A percentile compares a stretch with the other conserved stretches of the same genome.
These are phyloP conservation scores for Chelon labrosus DNA, from an alignment of 2,797 vertebrate genomes.

Conservation along the genomic window DNA sequence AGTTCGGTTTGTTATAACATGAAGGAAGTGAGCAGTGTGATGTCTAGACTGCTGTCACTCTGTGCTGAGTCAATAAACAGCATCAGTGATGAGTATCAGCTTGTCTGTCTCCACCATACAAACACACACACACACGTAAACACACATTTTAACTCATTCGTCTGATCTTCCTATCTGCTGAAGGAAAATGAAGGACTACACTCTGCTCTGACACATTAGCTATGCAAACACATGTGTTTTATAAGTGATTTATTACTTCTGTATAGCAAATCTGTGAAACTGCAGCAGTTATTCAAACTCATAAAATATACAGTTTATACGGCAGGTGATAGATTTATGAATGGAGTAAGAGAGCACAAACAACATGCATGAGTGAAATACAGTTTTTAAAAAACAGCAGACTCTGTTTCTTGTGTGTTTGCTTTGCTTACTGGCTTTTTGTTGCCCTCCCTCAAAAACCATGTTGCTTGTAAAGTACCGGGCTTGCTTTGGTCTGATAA, in stretches of 20 bases:
- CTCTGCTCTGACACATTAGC: slow-evolving; percentile 12
- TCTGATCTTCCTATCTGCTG: neutral
- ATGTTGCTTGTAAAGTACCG: neutral
- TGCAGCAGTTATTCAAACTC: slow-evolving; percentile 35
- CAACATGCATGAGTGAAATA: slow-evolving; percentile 17
- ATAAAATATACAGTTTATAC: slow-evolving; percentile 40
- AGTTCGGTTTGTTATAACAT: slow-evolving; percentile 35
- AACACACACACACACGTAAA: slow-evolving; percentile 6
- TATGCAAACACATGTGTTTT: slow-evolving; percentile 40
- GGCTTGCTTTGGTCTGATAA: neutral
- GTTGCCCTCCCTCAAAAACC: neutral
- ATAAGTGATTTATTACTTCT: slow-evolving; percentile 45
- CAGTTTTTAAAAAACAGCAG: slow-evolving; percentile 10
- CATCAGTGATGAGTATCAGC: slow-evolving; percentile 61
- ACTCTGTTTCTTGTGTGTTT: neutral
- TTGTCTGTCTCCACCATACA: slow-evolving; percentile 36
- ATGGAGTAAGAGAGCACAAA: slow-evolving; percentile 16
- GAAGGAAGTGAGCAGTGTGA: slow-evolving; percentile 47
- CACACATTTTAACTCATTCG: slow-evolving; percentile 8
- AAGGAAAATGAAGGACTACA: slow-evolving; percentile 6
- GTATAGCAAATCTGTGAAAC: slow-evolving; percentile 41
- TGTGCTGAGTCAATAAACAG: slow-evolving; percentile 69
- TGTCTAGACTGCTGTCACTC: slow-evolving; percentile 57
- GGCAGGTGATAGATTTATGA: slow-evolving; percentile 41
- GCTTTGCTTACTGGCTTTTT: neutral